Conservation (phyloP, 2,797 vertebrate genomes). For the Sus cebifrons region DNA sequence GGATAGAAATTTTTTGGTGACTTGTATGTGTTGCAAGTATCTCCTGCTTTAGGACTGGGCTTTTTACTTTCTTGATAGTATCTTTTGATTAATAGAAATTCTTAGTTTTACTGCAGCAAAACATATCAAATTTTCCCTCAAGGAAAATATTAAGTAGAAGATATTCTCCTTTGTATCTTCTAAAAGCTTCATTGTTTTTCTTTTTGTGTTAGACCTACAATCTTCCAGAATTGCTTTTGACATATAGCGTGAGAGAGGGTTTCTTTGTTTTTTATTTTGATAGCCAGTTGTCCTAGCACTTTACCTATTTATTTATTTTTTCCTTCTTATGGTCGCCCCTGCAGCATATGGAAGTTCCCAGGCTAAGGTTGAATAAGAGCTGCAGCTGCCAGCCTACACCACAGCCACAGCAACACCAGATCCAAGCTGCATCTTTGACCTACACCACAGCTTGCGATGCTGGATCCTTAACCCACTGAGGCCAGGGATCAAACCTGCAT, state of each 20-base stretch:
- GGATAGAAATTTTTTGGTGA: neutral
- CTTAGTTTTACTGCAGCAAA: slow-evolving; percentile 3
- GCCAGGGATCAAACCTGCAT: too few species aligned
- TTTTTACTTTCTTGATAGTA: slow-evolving; percentile 30
- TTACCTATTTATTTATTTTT: neutral
- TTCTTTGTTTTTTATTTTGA: slow-evolving; percentile 27
- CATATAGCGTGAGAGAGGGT: neutral
- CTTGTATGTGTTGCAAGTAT: neutral
- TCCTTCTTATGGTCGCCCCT: neutral
- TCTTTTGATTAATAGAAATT: slow-evolving; percentile 27
- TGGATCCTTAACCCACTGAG: too few species aligned
- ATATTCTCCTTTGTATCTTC: neutral
- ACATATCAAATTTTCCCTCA: slow-evolving; percentile 1
- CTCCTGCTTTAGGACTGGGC: neutral
- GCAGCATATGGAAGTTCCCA: too few species aligned
- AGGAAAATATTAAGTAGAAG: neutral
- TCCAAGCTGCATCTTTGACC: too few species aligned
- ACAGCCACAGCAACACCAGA: too few species aligned
- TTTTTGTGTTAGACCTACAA: slow-evolving; percentile 24
- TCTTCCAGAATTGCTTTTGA: neutral
- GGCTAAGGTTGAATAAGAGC: too few species aligned
- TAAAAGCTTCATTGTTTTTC: slow-evolving; percentile 29
- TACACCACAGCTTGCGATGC: too few species aligned
- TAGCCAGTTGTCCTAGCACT: neutral
- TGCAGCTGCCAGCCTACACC: too few species aligned